A percentile compares a stretch with the other conserved stretches of the same genome.
Conservation (phyloP, 92 coral and sea anemone genomes). For the Porites rus region DNA sequence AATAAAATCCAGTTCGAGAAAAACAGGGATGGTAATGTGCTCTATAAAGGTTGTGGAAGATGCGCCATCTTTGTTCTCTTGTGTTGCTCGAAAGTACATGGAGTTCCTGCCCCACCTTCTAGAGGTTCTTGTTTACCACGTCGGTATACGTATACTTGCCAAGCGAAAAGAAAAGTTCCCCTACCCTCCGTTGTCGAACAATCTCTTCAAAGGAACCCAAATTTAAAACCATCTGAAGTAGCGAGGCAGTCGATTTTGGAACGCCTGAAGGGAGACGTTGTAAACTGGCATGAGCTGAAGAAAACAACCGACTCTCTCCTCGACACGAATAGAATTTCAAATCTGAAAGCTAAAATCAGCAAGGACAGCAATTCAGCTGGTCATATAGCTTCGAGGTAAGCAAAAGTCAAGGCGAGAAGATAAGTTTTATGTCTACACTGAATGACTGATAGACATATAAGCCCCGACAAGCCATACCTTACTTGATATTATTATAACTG, state of each 20-base stretch:
- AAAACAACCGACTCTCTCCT: constrained; percentile 13
- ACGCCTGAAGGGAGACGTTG: background rate
- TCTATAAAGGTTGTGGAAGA: background rate
- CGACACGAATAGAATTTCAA: background rate
- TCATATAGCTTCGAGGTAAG: constrained; percentile 13
- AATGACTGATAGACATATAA: background rate
- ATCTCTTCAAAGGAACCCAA: background rate
- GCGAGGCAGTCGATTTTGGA: background rate
- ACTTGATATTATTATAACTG: no score
- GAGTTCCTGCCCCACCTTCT: background rate
- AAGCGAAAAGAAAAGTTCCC: constrained; percentile 13
- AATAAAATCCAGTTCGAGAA: no score
- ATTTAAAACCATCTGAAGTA: constrained; percentile 3
- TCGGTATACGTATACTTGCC: background rate
- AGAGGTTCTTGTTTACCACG: background rate
- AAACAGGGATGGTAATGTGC: no score
- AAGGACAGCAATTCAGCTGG: constrained; percentile 11
- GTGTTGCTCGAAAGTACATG: constrained; percentile 10
- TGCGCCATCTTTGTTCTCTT: background rate
- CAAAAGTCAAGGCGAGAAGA: background rate
- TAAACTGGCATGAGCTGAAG: constrained; percentile 5
- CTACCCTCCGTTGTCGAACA: constrained; percentile 1
- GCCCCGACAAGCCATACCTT: background rate
- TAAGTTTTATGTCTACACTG: background rate
- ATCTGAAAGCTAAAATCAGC: constrained; percentile 9